Evolutionary conservation across 2,888 invertebrate genomes (phyloP).

Genomic region (Cephus spinipes): DNA sequence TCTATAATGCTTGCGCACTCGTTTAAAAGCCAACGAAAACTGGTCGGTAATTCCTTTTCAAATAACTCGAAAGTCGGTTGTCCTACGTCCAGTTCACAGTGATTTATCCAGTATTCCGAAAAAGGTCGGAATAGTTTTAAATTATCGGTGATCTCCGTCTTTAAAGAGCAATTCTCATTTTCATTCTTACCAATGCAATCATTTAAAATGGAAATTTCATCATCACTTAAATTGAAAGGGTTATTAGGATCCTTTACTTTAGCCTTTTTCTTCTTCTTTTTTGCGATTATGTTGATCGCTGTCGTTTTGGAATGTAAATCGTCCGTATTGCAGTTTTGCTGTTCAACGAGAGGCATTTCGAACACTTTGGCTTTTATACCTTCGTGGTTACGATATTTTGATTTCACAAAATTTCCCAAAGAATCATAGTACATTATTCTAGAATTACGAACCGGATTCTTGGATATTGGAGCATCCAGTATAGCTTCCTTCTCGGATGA

Average conservation of each 20-base stretch:
- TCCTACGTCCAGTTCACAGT: slow-evolving; percentile 47
- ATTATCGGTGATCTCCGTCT: slow-evolving; percentile 3
- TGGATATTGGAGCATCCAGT: neutral
- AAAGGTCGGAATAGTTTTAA: slow-evolving; percentile 49
- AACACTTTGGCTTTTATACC: neutral
- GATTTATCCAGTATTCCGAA: slow-evolving; percentile 62
- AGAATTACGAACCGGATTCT: neutral
- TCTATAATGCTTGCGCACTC: slow-evolving; percentile 59
- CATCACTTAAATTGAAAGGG: slow-evolving; percentile 12
- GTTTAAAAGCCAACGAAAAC: slow-evolving; percentile 63
- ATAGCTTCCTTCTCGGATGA: slow-evolving; percentile 27
- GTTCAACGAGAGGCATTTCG: neutral
- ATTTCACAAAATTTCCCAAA: neutral
- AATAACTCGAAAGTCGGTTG: slow-evolving; percentile 51
- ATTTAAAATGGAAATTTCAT: slow-evolving; percentile 29
- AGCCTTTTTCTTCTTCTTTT: slow-evolving; percentile 20
- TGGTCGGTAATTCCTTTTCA: slow-evolving; percentile 55
- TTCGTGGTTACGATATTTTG: neutral
- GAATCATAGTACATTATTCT: neutral
- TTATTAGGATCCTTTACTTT: neutral
- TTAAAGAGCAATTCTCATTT: neutral
- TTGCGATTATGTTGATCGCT: neutral
- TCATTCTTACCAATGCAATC: slow-evolving; percentile 17
- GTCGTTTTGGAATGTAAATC: neutral
- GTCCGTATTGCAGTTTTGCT: neutral